These are phyloP conservation scores for Chiroxiphia lanceolata DNA, from an alignment of 2,797 vertebrate genomes.

Conservation along the genomic window DNA sequence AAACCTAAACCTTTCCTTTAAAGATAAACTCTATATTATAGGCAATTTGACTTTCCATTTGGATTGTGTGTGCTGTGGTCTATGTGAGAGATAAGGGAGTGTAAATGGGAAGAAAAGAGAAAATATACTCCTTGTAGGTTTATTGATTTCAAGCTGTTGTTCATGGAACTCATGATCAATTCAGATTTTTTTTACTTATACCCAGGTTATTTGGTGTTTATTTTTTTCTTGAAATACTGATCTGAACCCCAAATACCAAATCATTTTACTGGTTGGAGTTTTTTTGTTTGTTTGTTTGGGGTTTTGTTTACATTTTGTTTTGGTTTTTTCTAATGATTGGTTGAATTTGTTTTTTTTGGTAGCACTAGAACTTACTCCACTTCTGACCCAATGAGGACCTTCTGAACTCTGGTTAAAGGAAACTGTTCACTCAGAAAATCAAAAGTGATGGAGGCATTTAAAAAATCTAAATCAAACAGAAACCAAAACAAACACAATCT, in stretches of 20 bases:
- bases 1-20: neutral
- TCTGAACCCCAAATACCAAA: neutral
- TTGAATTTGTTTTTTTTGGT: rapidly evolving
- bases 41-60: neutral
- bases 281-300: too few species aligned
- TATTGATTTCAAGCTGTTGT: neutral
- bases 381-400: neutral
- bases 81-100: neutral
- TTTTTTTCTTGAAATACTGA: neutral
- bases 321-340: neutral
- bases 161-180: neutral
- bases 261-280: neutral
- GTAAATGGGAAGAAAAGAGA: neutral
- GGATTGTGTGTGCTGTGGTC: neutral
- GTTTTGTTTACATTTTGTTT: neutral
- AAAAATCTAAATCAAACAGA: neutral
- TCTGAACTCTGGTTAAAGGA: neutral
- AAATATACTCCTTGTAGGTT: neutral
- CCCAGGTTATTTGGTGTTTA: neutral
- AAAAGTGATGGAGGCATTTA: neutral
- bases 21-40: neutral
- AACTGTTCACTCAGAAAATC: neutral
- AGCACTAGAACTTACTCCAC: neutral
- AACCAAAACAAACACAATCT: neutral
- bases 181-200: neutral